phyloP scores from a whole-genome alignment of 2,113 vertebrate genomes.

The Sorex fumeus region DNA sequence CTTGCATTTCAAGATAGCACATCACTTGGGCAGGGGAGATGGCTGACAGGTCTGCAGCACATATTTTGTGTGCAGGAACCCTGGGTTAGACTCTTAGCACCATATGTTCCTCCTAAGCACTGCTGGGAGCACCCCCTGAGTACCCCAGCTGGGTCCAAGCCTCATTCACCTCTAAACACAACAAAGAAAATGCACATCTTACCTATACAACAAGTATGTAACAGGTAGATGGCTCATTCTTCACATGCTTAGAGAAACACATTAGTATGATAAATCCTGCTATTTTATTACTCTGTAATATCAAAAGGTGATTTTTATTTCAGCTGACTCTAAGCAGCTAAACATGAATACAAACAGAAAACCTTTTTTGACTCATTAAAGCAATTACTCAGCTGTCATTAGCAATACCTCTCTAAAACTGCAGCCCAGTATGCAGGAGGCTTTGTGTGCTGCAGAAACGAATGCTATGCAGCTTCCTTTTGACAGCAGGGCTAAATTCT shows the following conservation, averaged over 20 bases:
- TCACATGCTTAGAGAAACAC: constrained; percentile 57
- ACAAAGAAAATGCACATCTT: too few relatives aligned
- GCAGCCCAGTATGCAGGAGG: constrained; percentile 55
- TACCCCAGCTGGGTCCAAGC: too few relatives aligned
- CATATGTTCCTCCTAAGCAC: too few relatives aligned
- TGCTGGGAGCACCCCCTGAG: too few relatives aligned
- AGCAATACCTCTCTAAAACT: constrained; percentile 63
- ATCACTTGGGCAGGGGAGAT: constrained; percentile 23
- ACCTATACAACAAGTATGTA: constrained; percentile 52
- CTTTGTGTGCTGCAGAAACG: constrained; percentile 62
- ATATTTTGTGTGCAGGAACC: too few relatives aligned
- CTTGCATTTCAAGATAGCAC: constrained; percentile 54
- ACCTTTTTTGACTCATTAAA: constrained; percentile 66
- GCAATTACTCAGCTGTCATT: constrained; percentile 69
- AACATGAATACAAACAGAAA: constrained; percentile 51
- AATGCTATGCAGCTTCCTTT: constrained; percentile 60
- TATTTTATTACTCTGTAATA: constrained; percentile 70
- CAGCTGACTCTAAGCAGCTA: constrained; percentile 68
- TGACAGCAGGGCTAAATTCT: constrained; percentile 66
- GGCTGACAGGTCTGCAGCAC: background rate
- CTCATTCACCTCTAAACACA: too few relatives aligned
- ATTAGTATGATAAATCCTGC: constrained; percentile 55
- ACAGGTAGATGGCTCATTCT: constrained; percentile 56
- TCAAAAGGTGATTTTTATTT: constrained; percentile 68
- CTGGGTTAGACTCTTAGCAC: too few relatives aligned